Evolutionary conservation across 2,797 vertebrate species (phyloP).

Genomic region (Champsocephalus esox): DNA sequence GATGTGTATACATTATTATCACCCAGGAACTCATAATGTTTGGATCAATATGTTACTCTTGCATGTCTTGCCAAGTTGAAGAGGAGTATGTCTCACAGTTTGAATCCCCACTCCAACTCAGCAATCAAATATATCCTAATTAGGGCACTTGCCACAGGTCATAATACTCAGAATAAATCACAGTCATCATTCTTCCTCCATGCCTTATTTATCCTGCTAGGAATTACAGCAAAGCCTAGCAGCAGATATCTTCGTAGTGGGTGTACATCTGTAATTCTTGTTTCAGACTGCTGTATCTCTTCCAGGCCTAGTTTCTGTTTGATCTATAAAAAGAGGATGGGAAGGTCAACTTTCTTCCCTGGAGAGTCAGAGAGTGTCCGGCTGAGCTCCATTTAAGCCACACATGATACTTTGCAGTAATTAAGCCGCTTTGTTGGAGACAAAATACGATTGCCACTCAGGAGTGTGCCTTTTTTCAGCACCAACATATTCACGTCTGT

Average conservation of each 20-base stretch:
- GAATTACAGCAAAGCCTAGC: conserved; percentile 11
- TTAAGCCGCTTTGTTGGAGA: conserved; percentile 27
- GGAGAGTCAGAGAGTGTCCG: conserved; percentile 10
- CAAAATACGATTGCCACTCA: conserved; percentile 9
- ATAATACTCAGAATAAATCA: conserved; percentile 26
- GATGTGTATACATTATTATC: conserved; percentile 1
- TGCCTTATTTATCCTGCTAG: conserved; percentile 18
- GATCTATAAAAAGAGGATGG: conserved; percentile 38
- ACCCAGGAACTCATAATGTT: conserved; percentile 8
- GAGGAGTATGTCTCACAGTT: conserved; percentile 16
- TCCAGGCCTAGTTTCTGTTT: conserved; percentile 22
- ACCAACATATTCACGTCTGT: not conserved
- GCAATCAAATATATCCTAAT: conserved; percentile 33
- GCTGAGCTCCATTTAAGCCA: conserved; percentile 16
- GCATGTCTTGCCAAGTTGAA: not conserved
- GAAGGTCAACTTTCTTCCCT: conserved; percentile 38
- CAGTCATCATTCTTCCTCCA: conserved; percentile 15
- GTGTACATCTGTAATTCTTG: conserved; percentile 35
- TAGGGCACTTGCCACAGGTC: conserved; percentile 35
- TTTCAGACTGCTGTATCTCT: conserved; percentile 27
- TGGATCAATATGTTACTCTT: not conserved
- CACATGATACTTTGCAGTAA: conserved; percentile 27
- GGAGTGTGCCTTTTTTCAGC: not conserved
- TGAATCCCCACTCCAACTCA: conserved; percentile 15
- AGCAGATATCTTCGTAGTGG: conserved; percentile 5